Percentiles rank a stretch among this genome's conserved stretches.
These are phyloP conservation scores for Galaxea fascicularis DNA, from an alignment of 92 coral and sea anemone genomes.

Conservation along the genomic window DNA sequence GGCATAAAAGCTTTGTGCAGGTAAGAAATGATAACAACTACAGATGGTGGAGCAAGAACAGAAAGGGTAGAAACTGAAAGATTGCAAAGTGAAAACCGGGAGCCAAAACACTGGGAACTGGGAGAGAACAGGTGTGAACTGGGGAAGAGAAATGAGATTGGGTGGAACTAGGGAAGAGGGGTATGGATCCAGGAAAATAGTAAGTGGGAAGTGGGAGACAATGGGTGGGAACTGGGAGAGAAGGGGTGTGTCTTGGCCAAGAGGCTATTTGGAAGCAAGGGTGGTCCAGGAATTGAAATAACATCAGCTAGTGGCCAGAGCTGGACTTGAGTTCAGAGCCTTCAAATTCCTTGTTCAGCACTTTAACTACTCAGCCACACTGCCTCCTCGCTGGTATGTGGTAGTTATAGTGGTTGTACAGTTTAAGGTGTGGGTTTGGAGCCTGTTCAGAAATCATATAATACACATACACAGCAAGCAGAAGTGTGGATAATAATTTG, in stretches of 20 bases:
- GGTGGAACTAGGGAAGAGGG: neutral
- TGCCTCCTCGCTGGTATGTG: too few relatives aligned
- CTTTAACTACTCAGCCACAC: too few relatives aligned
- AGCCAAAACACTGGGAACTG: neutral
- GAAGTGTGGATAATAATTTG: too few relatives aligned
- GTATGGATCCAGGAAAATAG: neutral
- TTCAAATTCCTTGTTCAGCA: too few relatives aligned
- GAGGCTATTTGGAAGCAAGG: too few relatives aligned
- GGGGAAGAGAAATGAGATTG: neutral
- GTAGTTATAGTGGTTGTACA: too few relatives aligned
- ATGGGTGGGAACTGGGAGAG: neutral
- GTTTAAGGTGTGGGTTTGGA: too few relatives aligned
- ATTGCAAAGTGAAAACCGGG: neutral
- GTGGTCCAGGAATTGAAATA: too few relatives aligned
- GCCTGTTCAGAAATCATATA: too few relatives aligned
- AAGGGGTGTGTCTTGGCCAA: neutral
- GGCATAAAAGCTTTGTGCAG: slow-evolving; percentile 96
- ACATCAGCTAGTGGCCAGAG: too few relatives aligned
- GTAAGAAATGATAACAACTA: slow-evolving; percentile 27
- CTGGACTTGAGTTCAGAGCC: too few relatives aligned
- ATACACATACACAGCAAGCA: too few relatives aligned
- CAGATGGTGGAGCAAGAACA: neutral
- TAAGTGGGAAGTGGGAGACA: neutral
- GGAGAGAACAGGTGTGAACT: neutral
- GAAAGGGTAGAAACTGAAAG: neutral